Evolutionary conservation across 2,888 invertebrate species (phyloP).

Genomic region (Allolobophora icterica): DNA sequence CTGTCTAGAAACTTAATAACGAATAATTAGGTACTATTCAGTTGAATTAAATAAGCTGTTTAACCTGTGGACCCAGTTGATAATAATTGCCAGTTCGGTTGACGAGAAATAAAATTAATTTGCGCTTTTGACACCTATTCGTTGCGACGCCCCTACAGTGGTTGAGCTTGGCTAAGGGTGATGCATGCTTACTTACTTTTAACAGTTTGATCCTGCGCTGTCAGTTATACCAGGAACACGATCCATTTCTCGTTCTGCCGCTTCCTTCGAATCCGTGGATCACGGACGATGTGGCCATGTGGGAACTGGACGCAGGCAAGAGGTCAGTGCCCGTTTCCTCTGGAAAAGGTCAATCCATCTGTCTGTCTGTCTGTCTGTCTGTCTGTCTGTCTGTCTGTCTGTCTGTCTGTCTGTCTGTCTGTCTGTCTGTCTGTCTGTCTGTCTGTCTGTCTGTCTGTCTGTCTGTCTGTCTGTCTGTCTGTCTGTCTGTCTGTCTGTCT

Average conservation of each 20-base stretch:
- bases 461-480: neutral
- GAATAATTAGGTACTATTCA: neutral
- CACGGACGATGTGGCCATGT: slow-evolving; percentile 87
- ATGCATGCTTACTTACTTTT: neutral
- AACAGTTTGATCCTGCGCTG: slow-evolving; percentile 70
- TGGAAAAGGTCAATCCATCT: neutral
- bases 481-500: too few species aligned
- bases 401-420: neutral
- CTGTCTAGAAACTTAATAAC: neutral
- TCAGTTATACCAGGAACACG: slow-evolving; percentile 91
- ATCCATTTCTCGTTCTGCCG: slow-evolving; percentile 84
- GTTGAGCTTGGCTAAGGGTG: neutral
- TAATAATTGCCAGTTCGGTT: too few species aligned
- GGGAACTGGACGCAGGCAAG: slow-evolving; percentile 67
- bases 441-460: neutral
- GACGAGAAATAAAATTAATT: too few species aligned
- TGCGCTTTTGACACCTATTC: too few species aligned
- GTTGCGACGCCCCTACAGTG: neutral
- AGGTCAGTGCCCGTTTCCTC: neutral
- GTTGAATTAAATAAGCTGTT: too few species aligned
- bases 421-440: neutral
- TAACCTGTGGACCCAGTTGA: too few species aligned
- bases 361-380: neutral
- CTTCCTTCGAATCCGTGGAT: slow-evolving; percentile 98
- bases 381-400: too few species aligned